Evolutionary conservation across 1,140 invertebrate genomes (phyloP), one percentile per base, ranked within the genome.

Genomic region (Olivierus martensii): DNA sequence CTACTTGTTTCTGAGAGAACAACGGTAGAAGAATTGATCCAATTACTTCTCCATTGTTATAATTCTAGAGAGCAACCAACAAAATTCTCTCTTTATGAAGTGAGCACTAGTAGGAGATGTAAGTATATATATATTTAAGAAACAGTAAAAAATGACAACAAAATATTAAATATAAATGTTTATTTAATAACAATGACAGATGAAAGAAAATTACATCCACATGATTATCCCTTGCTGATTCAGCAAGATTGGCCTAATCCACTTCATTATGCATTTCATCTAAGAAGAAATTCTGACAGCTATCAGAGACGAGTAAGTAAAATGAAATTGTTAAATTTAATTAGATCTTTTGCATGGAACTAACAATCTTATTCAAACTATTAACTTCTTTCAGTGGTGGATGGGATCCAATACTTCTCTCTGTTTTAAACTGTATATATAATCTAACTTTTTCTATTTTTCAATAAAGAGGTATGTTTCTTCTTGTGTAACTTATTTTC

Each of bases 11-110:
- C 87, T 51, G 86, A 91, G 58, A 74, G 80, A 61, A 93, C 88
- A 18, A 87, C 84, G n/a, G 83, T 84, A 3, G 84, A 89, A 65
- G 87, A 93, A 70, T 70, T 92, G 49, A 79, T 92, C 51, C 80
- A 84, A 58, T 79, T 93, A 59, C 68, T 93, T 39, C 73, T 92
- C 15, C 82, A 82, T 57, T 91, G 86, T 70, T 89, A 87, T 63
- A 84, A 80, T 66, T 87, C 80, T 18, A 78, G 75, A 49, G 86
- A 91, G 65, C 75, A 80, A 39, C 81, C 86, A 1, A 83, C 87
- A 66, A 79, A 83, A 67, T 92, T 88, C 68, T 86, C 84, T 17
- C 70, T 92, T 17, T 90, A 89, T 71, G 87, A 90, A 74, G 84
- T 89, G 28, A 60, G 53, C 41, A 58, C 56, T 17, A 56, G 43